These are phyloP conservation scores for Dinoponera quadriceps DNA, from an alignment of 1,140 invertebrate genomes.

Conservation along the genomic window DNA sequence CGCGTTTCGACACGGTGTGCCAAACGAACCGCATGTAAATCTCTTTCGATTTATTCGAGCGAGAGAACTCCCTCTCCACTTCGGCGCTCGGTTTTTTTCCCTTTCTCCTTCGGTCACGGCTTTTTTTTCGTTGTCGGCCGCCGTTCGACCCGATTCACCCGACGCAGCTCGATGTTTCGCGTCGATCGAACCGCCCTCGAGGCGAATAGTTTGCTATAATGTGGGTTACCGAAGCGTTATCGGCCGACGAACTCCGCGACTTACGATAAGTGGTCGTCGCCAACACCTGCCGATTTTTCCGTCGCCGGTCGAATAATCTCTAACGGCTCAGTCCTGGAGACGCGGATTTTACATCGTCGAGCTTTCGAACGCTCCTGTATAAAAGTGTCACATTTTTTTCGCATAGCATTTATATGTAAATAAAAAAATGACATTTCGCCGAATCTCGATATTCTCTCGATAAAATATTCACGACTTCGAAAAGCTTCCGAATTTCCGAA, in stretches of 20 bases:
- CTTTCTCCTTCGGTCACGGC: constrained; percentile 5
- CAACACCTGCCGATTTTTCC: not conserved
- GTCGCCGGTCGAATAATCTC: not conserved
- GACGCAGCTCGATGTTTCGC: constrained; percentile 16
- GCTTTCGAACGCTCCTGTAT: too few relatives aligned
- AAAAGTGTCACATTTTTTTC: too few relatives aligned
- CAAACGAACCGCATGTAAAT: constrained; percentile 55
- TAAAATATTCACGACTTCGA: too few relatives aligned
- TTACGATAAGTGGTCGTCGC: not conserved
- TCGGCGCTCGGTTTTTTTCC: not conserved
- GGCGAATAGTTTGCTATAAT: not conserved
- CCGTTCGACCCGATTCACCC: constrained; percentile 9
- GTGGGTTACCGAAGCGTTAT: constrained; percentile 56
- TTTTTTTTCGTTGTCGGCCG: constrained; percentile 42
- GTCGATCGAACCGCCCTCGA: not conserved
- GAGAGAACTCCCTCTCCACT: constrained; percentile 31
- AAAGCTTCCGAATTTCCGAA: too few relatives aligned
- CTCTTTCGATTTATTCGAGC: constrained; percentile 59
- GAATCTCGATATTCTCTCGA: too few relatives aligned
- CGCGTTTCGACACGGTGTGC: constrained; percentile 40
- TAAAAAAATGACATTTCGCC: too few relatives aligned
- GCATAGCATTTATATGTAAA: too few relatives aligned
- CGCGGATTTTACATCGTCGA: not conserved
- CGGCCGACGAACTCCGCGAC: constrained; percentile 25
- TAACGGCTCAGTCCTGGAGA: not conserved